Evolutionary conservation across 1,140 invertebrate genomes (phyloP).

Genomic region (Drosophila seguyi): DNA sequence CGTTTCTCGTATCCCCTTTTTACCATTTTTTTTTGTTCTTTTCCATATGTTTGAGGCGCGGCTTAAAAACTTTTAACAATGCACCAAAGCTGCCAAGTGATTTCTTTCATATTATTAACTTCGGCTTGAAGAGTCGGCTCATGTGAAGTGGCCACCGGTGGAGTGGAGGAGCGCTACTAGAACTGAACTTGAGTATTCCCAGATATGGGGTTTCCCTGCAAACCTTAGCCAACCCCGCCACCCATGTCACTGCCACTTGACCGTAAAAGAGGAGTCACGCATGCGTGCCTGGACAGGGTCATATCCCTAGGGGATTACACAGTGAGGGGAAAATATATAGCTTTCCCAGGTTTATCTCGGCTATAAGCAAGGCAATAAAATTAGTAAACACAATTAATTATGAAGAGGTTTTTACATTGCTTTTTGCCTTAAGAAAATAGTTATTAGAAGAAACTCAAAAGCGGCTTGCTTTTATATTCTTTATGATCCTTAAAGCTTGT

Average conservation of each 20-base stretch:
- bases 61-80: conserved; percentile 84
- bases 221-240: background rate
- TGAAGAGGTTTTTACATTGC: background rate
- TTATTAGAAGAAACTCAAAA: background rate
- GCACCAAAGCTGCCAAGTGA: conserved; percentile 83
- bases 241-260: conserved; percentile 34
- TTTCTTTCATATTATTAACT: conserved; percentile 84
- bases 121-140: conserved; percentile 59
- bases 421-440: background rate
- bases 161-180: conserved; percentile 40
- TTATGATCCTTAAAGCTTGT: background rate
- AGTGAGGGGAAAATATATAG: conserved; percentile 3
- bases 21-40: conserved; percentile 8
- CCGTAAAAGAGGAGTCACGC: conserved; percentile 47
- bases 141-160: conserved; percentile 62
- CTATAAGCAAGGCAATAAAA: background rate
- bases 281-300: conserved; percentile 29
- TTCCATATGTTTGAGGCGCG: conserved; percentile 75
- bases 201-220: background rate
- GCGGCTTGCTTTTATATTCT: background rate
- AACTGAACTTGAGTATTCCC: conserved; percentile 19
- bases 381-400: background rate
- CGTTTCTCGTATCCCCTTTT: conserved; percentile 11
- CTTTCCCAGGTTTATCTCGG: background rate
- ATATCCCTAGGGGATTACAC: conserved; percentile 7